phyloP scores from a whole-genome alignment of 2,113 vertebrate species.

The Xerus inauris region DNA sequence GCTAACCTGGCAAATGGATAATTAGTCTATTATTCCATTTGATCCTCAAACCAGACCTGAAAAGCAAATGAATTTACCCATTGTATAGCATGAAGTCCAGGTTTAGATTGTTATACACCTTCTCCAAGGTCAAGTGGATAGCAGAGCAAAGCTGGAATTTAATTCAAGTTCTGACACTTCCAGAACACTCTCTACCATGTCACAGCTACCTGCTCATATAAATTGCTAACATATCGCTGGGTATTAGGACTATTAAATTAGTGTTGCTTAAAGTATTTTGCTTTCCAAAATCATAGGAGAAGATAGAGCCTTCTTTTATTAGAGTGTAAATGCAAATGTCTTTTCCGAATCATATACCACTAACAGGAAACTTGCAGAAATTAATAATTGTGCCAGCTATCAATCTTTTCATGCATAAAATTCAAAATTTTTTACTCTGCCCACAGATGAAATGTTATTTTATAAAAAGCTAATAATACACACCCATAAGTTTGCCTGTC shows the following conservation, averaged over 20 bases:
- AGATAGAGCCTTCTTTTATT: slow-evolving; percentile 66
- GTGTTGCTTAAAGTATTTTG: slow-evolving; percentile 39
- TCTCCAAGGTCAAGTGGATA: background rate
- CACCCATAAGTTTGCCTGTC: slow-evolving; percentile 57
- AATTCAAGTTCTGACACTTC: background rate
- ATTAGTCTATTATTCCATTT: background rate
- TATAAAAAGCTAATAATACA: slow-evolving; percentile 72
- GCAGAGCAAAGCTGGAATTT: background rate
- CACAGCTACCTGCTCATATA: background rate
- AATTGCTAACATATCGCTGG: background rate
- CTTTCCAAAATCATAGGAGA: slow-evolving; percentile 55
- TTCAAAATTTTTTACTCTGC: slow-evolving; percentile 73
- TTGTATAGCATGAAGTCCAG: background rate
- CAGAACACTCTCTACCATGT: background rate
- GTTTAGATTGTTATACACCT: background rate
- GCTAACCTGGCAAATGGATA: no score
- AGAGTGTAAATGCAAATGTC: slow-evolving; percentile 68
- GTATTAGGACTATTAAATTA: slow-evolving; percentile 13
- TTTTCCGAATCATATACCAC: slow-evolving; percentile 69
- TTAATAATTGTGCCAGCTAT: slow-evolving; percentile 77
- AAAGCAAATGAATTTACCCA: background rate
- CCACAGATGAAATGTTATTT: slow-evolving; percentile 76
- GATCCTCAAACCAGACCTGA: background rate
- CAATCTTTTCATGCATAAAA: slow-evolving; percentile 74
- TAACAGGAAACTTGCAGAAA: slow-evolving; percentile 65